Conservation (phyloP, 2,888 invertebrate species). For the Operophtera brumata region DNA sequence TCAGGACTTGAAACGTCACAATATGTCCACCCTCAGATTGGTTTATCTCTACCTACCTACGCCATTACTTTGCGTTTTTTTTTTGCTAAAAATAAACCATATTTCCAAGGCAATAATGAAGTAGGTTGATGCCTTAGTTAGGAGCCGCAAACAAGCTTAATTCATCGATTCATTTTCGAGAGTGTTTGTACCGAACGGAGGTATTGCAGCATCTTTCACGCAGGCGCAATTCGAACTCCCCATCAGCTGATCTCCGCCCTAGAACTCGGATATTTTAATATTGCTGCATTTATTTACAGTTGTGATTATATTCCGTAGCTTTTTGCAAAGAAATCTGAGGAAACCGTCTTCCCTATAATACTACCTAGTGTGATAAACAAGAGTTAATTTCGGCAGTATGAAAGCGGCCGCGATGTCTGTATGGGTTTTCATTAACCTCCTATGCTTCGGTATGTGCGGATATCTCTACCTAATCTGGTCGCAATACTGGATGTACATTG, state of each 20-base stretch:
- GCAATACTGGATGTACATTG: slow-evolving; percentile 84
- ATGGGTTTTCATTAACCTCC: slow-evolving; percentile 86
- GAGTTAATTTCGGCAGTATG: slow-evolving; percentile 61
- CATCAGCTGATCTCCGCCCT: slow-evolving; percentile 64
- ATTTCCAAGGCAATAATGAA: no score
- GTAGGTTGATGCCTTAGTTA: no score
- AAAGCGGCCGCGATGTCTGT: slow-evolving; percentile 84
- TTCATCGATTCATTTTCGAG: slow-evolving; percentile 12
- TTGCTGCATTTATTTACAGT: slow-evolving; percentile 36
- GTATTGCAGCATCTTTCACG: slow-evolving; percentile 42
- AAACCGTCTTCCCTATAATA: slow-evolving; percentile 20
- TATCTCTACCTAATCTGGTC: slow-evolving; percentile 87
- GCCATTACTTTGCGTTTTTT: no score
- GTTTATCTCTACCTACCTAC: no score
- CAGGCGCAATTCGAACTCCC: slow-evolving; percentile 48
- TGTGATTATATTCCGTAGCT: slow-evolving; percentile 39
- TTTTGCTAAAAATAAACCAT: no score
- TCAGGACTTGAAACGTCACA: no score
- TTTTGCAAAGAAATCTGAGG: slow-evolving; percentile 4
- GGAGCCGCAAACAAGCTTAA: background rate
- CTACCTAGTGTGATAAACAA: background rate
- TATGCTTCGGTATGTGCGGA: slow-evolving; percentile 86
- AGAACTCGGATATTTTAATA: slow-evolving; percentile 10
- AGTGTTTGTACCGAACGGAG: slow-evolving; percentile 16
- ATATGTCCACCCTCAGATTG: no score